Evolutionary conservation across 2,888 invertebrate species (phyloP).

Genomic region (Choreutis nemorana): DNA sequence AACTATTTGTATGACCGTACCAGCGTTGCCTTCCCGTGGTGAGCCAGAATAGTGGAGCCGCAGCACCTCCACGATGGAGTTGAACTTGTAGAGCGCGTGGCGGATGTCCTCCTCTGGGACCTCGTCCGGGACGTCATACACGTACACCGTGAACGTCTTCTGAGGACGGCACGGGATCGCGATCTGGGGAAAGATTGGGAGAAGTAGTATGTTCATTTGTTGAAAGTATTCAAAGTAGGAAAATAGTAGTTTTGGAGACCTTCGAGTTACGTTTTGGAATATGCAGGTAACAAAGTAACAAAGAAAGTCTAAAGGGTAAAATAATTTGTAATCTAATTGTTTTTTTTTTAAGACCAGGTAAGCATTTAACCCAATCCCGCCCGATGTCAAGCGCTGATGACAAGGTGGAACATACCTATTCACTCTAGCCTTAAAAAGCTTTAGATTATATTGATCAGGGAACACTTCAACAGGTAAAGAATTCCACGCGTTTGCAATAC

Average conservation of each 20-base stretch:
- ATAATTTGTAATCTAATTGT: too few species aligned
- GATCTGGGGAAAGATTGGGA: conserved; percentile 60
- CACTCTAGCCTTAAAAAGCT: too few species aligned
- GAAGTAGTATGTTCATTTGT: too few species aligned
- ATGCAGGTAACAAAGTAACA: not conserved
- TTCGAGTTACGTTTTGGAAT: not conserved
- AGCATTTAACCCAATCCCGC: too few species aligned
- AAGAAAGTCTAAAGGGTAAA: not conserved
- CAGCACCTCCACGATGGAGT: conserved; percentile 82
- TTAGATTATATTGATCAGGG: too few species aligned
- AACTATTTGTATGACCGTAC: conserved; percentile 16
- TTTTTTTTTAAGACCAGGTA: too few species aligned
- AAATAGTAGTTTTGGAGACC: not conserved
- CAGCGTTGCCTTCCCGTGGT: conserved; percentile 46
- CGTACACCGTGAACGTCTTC: conserved; percentile 85
- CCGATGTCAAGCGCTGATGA: too few species aligned
- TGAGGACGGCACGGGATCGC: conserved; percentile 87
- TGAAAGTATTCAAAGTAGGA: not conserved
- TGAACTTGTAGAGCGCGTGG: conserved; percentile 80
- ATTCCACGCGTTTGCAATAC: too few species aligned
- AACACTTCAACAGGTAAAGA: too few species aligned
- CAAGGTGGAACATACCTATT: too few species aligned
- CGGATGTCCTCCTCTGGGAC: conserved; percentile 86
- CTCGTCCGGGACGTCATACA: conserved; percentile 84
- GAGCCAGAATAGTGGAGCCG: conserved; percentile 66